These are phyloP conservation scores for Synergus japonicus DNA, from an alignment of 2,888 invertebrate species.

Conservation along the genomic window DNA sequence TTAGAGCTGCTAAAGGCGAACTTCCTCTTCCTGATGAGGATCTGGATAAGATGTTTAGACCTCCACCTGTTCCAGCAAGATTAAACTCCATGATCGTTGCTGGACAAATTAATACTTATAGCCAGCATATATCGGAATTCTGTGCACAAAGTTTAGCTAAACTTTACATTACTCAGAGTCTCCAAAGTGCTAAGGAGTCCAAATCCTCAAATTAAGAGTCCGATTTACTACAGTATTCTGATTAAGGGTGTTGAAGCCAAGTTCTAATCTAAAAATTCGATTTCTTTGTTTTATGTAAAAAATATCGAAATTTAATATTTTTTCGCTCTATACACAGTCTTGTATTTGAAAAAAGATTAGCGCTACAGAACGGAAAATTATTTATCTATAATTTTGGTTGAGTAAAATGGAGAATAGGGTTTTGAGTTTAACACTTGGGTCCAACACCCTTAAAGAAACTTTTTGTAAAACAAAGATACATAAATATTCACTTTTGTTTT, in stretches of 20 bases:
- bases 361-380: no score
- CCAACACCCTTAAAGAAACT: background rate
- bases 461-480: constrained; percentile 10
- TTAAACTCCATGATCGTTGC: constrained; percentile 95
- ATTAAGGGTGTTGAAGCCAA: background rate
- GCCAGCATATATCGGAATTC: constrained; percentile 96
- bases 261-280: no score
- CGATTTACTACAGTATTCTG: background rate
- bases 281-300: no score
- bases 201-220: constrained; percentile 73
- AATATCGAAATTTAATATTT: no score
- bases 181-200: constrained; percentile 90
- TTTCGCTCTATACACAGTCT: no score
- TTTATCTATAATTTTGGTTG: no score
- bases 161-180: constrained; percentile 95
- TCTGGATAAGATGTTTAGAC: constrained; percentile 94
- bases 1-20: constrained; percentile 93
- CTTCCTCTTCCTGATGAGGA: constrained; percentile 96
- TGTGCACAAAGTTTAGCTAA: constrained; percentile 98
- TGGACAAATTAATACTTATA: constrained; percentile 96
- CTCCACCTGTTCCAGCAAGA: constrained; percentile 92
- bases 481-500: background rate
- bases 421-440: no score
- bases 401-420: no score
- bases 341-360: no score